Evolutionary conservation across 2,113 vertebrate genomes (phyloP).

Genomic region (Dipodomys spectabilis): DNA sequence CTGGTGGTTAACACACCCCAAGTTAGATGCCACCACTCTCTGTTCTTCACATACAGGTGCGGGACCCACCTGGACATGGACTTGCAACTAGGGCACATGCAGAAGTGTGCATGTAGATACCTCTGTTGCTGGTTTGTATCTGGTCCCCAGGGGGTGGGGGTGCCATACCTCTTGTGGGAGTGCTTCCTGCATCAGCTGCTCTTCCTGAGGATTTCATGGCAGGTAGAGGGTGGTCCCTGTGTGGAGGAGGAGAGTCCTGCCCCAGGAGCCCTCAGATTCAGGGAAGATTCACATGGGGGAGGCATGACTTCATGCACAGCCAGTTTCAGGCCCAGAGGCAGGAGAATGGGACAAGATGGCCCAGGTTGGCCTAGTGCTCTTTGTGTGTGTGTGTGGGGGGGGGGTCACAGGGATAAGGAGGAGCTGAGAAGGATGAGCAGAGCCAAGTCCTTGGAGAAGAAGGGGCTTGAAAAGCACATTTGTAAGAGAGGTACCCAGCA

Average conservation of each 20-base stretch:
- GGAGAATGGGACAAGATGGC: not conserved
- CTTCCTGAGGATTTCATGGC: not conserved
- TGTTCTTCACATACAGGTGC: not conserved
- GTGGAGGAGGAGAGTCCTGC: not conserved
- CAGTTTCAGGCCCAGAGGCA: not conserved
- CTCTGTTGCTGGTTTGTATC: not conserved
- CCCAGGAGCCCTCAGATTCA: not conserved
- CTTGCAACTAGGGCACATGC: not conserved
- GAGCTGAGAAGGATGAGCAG: no score
- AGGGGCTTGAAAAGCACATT: not conserved
- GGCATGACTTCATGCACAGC: no score
- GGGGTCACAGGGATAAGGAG: not conserved
- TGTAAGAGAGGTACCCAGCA: not conserved
- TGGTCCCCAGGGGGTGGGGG: not conserved
- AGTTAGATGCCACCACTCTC: not conserved
- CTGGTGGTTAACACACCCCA: not conserved
- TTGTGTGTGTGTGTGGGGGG: no score
- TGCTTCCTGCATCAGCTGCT: not conserved
- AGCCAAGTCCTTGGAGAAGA: not conserved
- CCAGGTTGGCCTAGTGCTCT: not conserved
- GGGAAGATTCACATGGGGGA: not conserved
- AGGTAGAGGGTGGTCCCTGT: not conserved
- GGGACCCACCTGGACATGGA: not conserved
- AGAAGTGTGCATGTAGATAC: rapidly evolving
- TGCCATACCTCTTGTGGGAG: not conserved